Evolutionary conservation across 2,113 vertebrate species (phyloP), one percentile per base, ranked within the genome.

Genomic region (Xenus cinereus): DNA sequence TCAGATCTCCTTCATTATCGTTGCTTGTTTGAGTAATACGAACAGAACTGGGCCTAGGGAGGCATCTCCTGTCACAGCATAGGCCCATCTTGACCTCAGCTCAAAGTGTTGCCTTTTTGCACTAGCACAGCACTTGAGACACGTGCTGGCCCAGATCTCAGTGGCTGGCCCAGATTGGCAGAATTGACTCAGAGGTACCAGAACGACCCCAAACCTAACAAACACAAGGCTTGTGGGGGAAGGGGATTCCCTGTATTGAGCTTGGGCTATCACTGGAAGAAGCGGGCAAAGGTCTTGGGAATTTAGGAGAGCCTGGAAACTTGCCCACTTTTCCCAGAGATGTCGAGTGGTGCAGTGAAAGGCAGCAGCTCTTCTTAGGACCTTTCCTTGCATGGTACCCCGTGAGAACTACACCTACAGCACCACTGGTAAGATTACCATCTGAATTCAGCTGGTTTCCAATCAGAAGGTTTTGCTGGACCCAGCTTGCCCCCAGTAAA

Each of bases 351-450:
- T n/a, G 54, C 16, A 26, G 35, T 13, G 32, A 24, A 48, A 54
- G 15, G 12, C 35, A 39, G 48, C 33, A 37, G 13, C 24, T 72
- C 46, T 75, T 15, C 23, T 10, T 28, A 5, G 0, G 1, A 35
- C 39, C 3, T 85, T 33, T 59, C 24, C 30, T 75, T 57, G 33
- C 11, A 1, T 18, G 10, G 22, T 27, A 22, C 15, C 33, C 41
- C 5, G 1, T 6, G 6, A 73, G 6, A 15, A 19, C 45, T 12
- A 8, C 11, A 13, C 24, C 39, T 76, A 30, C 28, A 66, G 35
- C 45, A 64, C 51, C 33, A 35, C 62, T 4, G 0, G 16, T 32
- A 24, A 77, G 41, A 48, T n/a, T 66, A 21, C 13, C 45, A 9
- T 26, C 17, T 0, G 1, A 43, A 78, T 84, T 84, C 64, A 77